phyloP scores from a whole-genome alignment of 53 echinoderm and acorn worm species.

The Crossaster papposus region DNA sequence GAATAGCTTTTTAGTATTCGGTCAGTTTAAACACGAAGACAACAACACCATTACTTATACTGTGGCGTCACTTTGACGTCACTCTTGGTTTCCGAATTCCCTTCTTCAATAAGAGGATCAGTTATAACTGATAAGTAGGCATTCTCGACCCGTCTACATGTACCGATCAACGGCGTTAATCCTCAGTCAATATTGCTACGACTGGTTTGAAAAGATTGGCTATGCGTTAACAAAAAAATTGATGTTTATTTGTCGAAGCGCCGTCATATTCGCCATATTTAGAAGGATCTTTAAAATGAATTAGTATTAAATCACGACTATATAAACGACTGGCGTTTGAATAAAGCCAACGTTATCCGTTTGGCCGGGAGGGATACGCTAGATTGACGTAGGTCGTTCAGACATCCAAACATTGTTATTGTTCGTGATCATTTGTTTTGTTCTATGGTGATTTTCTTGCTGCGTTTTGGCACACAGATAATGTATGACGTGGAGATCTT shows the following conservation, averaged over 20 bases:
- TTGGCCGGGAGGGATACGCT: neutral
- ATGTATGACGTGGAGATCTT: neutral
- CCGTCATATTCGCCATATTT: neutral
- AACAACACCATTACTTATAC: neutral
- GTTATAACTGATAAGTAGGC: neutral
- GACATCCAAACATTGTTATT: neutral
- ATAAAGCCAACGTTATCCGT: neutral
- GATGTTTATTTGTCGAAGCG: conserved; percentile 4
- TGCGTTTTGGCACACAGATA: neutral
- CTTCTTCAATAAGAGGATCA: neutral
- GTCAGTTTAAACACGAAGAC: neutral
- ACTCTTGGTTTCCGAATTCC: conserved; percentile 4
- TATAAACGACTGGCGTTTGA: neutral
- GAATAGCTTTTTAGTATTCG: too few relatives aligned
- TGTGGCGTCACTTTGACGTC: conserved; percentile 17
- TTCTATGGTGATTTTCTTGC: neutral
- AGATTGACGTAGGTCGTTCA: neutral
- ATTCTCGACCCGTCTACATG: neutral
- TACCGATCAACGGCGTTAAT: neutral
- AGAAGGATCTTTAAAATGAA: neutral
- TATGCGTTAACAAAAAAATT: neutral
- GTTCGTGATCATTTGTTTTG: neutral
- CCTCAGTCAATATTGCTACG: neutral
- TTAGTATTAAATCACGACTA: neutral
- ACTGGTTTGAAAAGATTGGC: neutral